Percentiles rank a stretch among this genome's conserved stretches.
Evolutionary conservation across 1,140 invertebrate species (phyloP).

Genomic region (Xylocopa sonorina): DNA sequence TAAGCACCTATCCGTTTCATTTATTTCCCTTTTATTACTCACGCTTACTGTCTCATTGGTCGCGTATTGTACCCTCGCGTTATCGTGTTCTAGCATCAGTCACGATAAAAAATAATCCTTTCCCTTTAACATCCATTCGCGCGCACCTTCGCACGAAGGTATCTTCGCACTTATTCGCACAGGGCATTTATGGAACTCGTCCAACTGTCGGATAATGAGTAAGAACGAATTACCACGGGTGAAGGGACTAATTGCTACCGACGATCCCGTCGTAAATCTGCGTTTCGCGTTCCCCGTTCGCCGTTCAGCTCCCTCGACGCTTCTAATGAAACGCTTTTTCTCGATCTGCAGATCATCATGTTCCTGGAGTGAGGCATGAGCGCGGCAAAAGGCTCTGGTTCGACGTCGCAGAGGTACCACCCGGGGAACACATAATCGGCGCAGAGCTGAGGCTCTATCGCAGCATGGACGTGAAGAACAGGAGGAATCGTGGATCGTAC

Average conservation of each 20-base stretch:
- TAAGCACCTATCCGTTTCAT: neutral
- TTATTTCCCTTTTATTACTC: neutral
- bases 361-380: conserved; percentile 89
- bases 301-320: neutral
- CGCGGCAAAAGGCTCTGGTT: conserved; percentile 95
- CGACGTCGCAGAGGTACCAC: conserved; percentile 92
- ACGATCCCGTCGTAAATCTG: conserved; percentile 16
- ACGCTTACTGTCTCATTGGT: neutral
- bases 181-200: neutral
- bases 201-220: conserved; percentile 10
- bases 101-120: neutral
- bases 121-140: neutral
- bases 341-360: conserved; percentile 84
- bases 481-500: conserved; percentile 72
- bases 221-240: conserved; percentile 9
- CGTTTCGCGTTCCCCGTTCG: neutral
- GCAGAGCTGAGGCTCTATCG: conserved; percentile 94
- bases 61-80: neutral
- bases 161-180: neutral
- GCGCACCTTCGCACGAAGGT: neutral
- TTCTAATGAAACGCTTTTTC: conserved; percentile 46
- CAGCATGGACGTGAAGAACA: conserved; percentile 76
- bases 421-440: conserved; percentile 89
- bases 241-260: conserved; percentile 23
- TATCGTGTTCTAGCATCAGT: conserved; percentile 16